Conservation (phyloP, 2,797 vertebrate species). For the Rhinoraja longicauda region DNA sequence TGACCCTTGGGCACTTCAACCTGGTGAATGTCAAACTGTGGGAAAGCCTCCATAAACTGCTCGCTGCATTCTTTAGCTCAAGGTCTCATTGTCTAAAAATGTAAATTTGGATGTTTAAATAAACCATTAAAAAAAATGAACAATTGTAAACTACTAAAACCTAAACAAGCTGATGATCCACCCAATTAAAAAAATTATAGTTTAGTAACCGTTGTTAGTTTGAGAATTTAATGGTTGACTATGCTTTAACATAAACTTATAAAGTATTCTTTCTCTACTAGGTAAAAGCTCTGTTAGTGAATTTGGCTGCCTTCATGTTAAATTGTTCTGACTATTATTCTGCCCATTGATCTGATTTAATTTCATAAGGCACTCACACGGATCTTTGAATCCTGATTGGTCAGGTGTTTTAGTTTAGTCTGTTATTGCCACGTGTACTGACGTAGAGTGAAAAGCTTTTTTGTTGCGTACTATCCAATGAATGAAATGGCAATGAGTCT, state of each 20-base stretch:
- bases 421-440: too few species aligned
- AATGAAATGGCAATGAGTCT: too few species aligned
- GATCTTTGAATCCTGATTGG: too few species aligned
- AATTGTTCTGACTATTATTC: background rate
- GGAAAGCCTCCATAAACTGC: background rate
- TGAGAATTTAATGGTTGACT: background rate
- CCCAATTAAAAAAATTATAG: background rate
- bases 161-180: background rate
- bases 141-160: background rate
- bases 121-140: background rate
- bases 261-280: background rate
- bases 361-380: background rate
- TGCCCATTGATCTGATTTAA: background rate
- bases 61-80: background rate
- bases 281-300: background rate
- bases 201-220: background rate
- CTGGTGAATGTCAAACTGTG: constrained; percentile 1
- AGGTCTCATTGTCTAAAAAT: background rate
- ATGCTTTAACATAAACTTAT: background rate
- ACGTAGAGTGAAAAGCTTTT: too few species aligned
- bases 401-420: too few species aligned
- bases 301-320: background rate
- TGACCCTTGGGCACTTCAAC: background rate
- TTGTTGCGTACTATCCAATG: too few species aligned
- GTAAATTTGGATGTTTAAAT: background rate